Conservation (phyloP, 1,140 invertebrate genomes). For the Ooceraea biroi region DNA sequence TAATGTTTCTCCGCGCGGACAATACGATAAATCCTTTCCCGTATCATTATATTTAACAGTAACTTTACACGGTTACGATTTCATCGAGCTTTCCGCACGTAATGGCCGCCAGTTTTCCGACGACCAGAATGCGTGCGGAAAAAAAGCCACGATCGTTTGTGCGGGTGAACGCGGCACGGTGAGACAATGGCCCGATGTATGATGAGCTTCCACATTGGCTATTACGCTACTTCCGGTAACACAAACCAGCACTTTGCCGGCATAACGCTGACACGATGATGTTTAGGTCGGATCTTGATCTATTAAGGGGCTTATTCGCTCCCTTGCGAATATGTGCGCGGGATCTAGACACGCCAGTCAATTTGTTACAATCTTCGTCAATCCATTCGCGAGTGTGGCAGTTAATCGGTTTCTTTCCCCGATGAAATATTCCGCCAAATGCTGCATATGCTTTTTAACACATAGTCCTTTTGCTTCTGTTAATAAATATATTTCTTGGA, state of each 20-base stretch:
- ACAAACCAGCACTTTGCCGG: slow-evolving; percentile 82
- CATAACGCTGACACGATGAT: slow-evolving; percentile 75
- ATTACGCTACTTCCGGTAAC: slow-evolving; percentile 82
- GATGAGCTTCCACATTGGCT: slow-evolving; percentile 73
- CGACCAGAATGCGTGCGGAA: slow-evolving; percentile 30
- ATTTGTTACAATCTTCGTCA: slow-evolving; percentile 62
- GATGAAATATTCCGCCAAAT: slow-evolving; percentile 15
- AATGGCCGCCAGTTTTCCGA: slow-evolving; percentile 26
- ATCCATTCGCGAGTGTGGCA: slow-evolving; percentile 49
- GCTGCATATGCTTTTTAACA: neutral
- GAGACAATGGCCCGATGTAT: slow-evolving; percentile 74
- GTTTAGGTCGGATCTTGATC: slow-evolving; percentile 68
- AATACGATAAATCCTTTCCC: neutral
- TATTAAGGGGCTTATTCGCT: slow-evolving; percentile 58
- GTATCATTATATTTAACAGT: slow-evolving; percentile 11
- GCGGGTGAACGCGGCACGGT: slow-evolving; percentile 48
- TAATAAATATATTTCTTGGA: neutral
- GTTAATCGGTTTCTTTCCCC: slow-evolving; percentile 47
- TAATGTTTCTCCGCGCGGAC: neutral
- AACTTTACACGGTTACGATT: slow-evolving; percentile 14
- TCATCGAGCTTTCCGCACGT: slow-evolving; percentile 4
- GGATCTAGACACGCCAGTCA: slow-evolving; percentile 54
- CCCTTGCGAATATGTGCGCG: slow-evolving; percentile 22
- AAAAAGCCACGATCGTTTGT: slow-evolving; percentile 60
- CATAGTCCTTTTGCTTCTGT: neutral